Base-by-base conservation (phyloP, 2,797 vertebrate genomes). In the Hephaestus fuliginosus region DNA sequence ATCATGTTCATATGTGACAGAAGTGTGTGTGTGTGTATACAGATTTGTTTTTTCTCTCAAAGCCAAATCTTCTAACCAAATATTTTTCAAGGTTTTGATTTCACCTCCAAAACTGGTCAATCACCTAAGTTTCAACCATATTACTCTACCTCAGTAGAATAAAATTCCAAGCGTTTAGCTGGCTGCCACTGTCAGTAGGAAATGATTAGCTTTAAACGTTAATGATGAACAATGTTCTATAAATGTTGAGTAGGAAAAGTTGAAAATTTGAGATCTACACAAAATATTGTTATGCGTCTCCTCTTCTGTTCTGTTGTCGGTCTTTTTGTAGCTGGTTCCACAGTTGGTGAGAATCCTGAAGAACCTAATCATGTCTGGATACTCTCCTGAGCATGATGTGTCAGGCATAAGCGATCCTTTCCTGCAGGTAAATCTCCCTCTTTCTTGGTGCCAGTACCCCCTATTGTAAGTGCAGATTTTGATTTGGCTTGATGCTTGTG, bases 321-420 rank as follows among this genome's bases (percentile, higher is more conserved):
- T 86, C 36, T 91, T 90, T 91, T 92, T 92, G 5, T 96, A 99
- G 98, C 96, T 99, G 89, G 98, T 99, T 91, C 98, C 98, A 90
- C 98, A 99, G 70, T 96, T 99, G 95, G 98, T 99, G 95, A 97
- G 98, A 95, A 99, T 99, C 95, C 95, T 99, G 94, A 99, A 99
- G 96, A 99, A 99, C 93, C 96, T 99, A 88, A 99, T 99, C 93
- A 99, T 99, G 98, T 99, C 98, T 86, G 98, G 98, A 84, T 99
- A 99, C 91, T 99, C 98, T 90, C 98, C 98, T 91, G 98, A 99
- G 88, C 98, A 99, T 90, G 98, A 99, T 77, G 98, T 99, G 89
- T 99, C 98, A 57, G 98, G 98, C 93, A 99, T 99, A 93, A 99
- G 98, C 84, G 98, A 99, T 88, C 98, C 98, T 82, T 99, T 99